Evolutionary conservation across 1,140 invertebrate species (phyloP), one percentile per base, ranked within the genome.

Genomic region (Bombus ignitus): DNA sequence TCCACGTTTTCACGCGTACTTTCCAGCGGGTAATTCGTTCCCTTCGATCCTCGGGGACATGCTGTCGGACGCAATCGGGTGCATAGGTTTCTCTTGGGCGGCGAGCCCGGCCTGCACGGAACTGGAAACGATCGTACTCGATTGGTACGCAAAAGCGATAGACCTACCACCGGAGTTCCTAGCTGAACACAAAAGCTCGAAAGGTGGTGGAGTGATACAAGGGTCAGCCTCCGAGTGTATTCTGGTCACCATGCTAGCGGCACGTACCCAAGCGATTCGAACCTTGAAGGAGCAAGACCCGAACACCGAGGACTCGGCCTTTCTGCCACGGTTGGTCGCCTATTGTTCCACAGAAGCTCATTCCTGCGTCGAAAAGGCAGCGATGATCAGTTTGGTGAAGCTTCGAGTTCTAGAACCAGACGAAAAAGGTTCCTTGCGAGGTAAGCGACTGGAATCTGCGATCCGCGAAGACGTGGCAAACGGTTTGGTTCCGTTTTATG

Each of bases 61-160:
- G 98, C 92, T 99, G 8, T 97, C 98, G 10, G 97, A 98, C 94
- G 98, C 98, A 57, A 97, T 99, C 73, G 98, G 98, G 1, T 98
- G 98, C 91, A 98, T 99, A 87, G 98, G 99, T 80, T 99, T 99
- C 94, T 99, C 98, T 12, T 99, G 99, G 99, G 98, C 97, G 93
- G 97, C 98, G 35, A 98, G 97, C 93, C 98, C 98, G 9, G 97
- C 97, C 3, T 97, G 97, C 89, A 98, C 98, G 18, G 98, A 98
- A 93, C 93, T 98, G 39, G 98, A 98, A 94, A 97, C 97, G 0
- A 96, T 98, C 70, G 96, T 98, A 2, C 93, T 98, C 83, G 96
- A 96, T 83, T 96, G 96, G 96, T 96, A 96, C 78, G 96, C 95
- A 10, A 96, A 96, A 91, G 96, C 96, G 4, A 93, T 97, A 18